phyloP scores from a whole-genome alignment of 2,888 invertebrate species.

The Limnephilus marmoratus region DNA sequence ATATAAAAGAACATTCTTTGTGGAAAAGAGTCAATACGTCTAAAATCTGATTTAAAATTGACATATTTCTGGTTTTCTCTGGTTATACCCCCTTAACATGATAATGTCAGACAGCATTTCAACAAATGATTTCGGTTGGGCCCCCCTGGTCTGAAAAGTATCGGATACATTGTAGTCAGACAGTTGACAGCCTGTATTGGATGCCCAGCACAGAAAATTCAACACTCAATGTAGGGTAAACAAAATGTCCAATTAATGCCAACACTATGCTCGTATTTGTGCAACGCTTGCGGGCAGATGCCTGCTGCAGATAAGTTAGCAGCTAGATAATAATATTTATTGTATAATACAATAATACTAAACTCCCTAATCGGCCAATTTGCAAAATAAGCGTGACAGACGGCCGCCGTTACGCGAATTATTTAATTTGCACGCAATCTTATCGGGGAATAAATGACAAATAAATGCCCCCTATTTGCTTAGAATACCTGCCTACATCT shows the following conservation, averaged over 20 bases:
- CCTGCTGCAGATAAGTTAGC: not conserved
- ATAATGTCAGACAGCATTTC: too few species aligned
- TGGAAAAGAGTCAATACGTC: too few species aligned
- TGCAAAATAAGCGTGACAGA: constrained; percentile 11
- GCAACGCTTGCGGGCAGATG: not conserved
- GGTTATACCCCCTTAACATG: too few species aligned
- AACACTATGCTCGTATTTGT: not conserved
- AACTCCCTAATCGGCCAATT: not conserved
- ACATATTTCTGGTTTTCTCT: too few species aligned
- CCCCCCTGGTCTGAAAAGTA: too few species aligned
- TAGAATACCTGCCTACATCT: constrained; percentile 61
- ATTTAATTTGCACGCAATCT: constrained; percentile 52
- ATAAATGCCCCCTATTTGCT: constrained; percentile 56
- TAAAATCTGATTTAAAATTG: too few species aligned
- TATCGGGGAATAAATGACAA: constrained; percentile 59
- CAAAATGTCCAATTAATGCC: not conserved
- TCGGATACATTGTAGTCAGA: too few species aligned
- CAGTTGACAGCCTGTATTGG: too few species aligned
- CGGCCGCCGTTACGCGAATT: constrained; percentile 41
- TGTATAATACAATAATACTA: not conserved
- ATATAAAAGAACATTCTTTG: too few species aligned
- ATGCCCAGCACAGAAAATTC: not conserved
- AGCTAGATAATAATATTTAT: not conserved
- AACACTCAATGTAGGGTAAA: not conserved
- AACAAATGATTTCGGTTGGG: too few species aligned